Evolutionary conservation across 2,797 vertebrate genomes (phyloP).

Genomic region (Delichon dasypus): DNA sequence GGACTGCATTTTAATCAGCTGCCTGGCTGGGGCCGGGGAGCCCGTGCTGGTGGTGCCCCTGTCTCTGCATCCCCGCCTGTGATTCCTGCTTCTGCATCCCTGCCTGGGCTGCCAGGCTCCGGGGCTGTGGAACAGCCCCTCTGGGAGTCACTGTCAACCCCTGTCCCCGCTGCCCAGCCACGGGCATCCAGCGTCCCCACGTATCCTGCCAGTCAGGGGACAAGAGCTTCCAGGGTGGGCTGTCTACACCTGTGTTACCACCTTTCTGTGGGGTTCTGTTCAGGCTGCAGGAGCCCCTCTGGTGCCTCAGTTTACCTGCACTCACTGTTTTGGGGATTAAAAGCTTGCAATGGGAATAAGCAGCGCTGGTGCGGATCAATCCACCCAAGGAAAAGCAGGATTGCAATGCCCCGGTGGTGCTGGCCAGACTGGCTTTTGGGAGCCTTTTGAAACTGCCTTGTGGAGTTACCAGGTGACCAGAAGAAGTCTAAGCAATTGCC

Average conservation of each 20-base stretch:
- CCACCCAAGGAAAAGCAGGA: neutral
- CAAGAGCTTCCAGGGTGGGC: neutral
- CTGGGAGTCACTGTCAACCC: neutral
- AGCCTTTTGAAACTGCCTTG: neutral
- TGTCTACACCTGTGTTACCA: neutral
- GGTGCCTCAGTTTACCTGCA: neutral
- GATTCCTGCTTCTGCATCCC: neutral
- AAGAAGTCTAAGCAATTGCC: neutral
- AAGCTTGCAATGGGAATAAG: neutral
- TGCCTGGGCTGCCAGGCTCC: neutral
- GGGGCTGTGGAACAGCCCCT: fast-evolving
- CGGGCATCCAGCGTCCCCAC: neutral
- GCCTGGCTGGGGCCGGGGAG: slow-evolving; percentile 44
- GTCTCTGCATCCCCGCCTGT: neutral
- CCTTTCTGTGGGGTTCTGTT: neutral
- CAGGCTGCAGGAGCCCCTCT: neutral
- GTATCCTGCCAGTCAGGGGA: neutral
- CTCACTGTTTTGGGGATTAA: fast-evolving
- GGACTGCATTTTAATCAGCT: slow-evolving; percentile 70
- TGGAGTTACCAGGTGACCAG: neutral
- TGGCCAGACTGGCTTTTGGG: neutral
- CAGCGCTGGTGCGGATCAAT: neutral
- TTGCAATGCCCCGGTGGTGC: fast-evolving
- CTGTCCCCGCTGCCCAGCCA: neutral
- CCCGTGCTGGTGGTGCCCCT: neutral